Conservation (phyloP, 2,888 invertebrate genomes). For the Leptinotarsa juncta region DNA sequence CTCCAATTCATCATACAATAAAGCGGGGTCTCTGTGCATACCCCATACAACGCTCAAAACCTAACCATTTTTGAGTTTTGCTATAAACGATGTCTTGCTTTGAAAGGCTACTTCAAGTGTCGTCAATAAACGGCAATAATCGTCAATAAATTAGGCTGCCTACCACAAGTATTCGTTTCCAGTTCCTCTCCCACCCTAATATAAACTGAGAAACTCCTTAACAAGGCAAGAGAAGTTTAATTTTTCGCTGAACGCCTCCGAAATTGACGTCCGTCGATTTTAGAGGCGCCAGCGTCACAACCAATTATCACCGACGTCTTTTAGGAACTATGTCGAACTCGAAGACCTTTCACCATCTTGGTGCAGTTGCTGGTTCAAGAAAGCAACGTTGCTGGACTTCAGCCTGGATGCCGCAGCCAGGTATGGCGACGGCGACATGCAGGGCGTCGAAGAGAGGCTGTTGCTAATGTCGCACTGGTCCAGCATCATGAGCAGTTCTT, state of each 20-base stretch:
- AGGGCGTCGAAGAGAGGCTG: slow-evolving; percentile 82
- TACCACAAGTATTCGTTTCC: no score
- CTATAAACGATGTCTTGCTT: no score
- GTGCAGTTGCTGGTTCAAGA: slow-evolving; percentile 70
- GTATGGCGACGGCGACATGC: slow-evolving; percentile 79
- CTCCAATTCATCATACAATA: no score
- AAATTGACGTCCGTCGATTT: not conserved
- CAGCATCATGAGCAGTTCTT: slow-evolving; percentile 89
- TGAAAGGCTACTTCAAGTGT: no score
- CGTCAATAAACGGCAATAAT: no score
- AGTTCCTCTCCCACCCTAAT: not conserved
- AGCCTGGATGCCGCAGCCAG: slow-evolving; percentile 67
- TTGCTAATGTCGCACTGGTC: slow-evolving; percentile 95
- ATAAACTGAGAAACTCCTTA: not conserved
- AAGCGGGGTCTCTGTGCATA: no score
- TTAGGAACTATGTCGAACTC: slow-evolving; percentile 14
- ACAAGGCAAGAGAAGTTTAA: slow-evolving; percentile 1
- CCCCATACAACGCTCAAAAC: no score
- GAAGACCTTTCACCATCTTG: slow-evolving; percentile 46
- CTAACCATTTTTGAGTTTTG: no score
- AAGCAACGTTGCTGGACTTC: slow-evolving; percentile 73
- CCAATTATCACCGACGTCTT: not conserved
- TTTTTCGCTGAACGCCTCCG: not conserved
- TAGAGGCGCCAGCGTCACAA: not conserved
- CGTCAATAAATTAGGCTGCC: no score